Conservation (phyloP, 2,113 vertebrate species). For the Chaenogobius annularis region DNA sequence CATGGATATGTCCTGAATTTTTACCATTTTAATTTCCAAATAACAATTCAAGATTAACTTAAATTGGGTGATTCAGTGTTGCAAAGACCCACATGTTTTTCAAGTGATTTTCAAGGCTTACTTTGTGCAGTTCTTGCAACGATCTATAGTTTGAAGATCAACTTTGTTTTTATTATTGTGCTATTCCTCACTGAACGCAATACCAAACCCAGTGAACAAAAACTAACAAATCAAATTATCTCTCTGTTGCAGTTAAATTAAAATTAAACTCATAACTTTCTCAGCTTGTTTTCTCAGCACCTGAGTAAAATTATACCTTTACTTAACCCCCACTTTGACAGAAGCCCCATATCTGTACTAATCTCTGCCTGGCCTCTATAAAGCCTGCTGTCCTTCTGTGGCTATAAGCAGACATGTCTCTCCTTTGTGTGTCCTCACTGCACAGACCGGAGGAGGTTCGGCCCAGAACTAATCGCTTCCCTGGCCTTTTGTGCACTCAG, state of each 20-base stretch:
- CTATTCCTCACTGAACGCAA: neutral
- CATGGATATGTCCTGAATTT: no score
- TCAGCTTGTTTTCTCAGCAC: neutral
- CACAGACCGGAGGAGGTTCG: conserved; percentile 27
- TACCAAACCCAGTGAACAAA: neutral
- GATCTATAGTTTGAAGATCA: neutral
- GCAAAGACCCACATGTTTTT: no score
- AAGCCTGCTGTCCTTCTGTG: conserved; percentile 19
- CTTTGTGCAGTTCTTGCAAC: no score
- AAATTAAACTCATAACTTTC: conserved; percentile 1
- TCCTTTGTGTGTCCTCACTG: conserved; percentile 13
- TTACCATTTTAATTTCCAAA: no score
- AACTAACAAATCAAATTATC: neutral
- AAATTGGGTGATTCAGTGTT: no score
- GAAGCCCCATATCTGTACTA: neutral
- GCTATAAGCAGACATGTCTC: conserved; percentile 13
- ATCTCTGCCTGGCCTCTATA: neutral
- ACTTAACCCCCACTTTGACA: neutral
- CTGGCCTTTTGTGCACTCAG: conserved; percentile 63
- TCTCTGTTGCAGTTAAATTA: neutral
- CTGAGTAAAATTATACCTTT: neutral
- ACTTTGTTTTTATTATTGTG: neutral
- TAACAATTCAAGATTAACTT: no score
- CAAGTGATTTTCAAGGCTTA: no score
- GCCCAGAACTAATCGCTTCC: conserved; percentile 43